Base-by-base conservation (phyloP, 2,888 invertebrate genomes). In the Aleiodes testaceus region DNA sequence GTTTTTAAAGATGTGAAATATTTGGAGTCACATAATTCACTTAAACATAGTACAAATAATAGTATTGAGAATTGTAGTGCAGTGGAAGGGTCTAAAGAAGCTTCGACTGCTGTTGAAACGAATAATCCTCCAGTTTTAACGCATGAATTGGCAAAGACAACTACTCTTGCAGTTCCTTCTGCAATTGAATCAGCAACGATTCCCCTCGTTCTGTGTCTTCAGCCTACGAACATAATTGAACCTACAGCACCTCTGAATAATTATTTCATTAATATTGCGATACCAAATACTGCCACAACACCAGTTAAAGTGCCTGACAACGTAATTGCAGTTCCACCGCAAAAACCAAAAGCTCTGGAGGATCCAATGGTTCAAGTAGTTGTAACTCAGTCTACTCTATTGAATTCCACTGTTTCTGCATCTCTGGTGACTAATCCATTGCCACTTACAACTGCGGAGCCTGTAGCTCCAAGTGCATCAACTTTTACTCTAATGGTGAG, bases 301-400 rank as follows among this genome's bases (percentile, higher is more conserved):
- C 5, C 26, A 26, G 26, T n/a, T 26, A n/a, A 53, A n/a, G 6
- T 20, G 2, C 16, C 18, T 50, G 11, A 11, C 5, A 50, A 18
- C 12, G 9, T 9, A 6, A 50, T 20, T 4, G 4, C n/a, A 42
- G n/a, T 16, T 11, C 47, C 44, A 12, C 63, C 44, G 22, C n/a
- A 18, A 20, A 63, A n/a, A 14, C 26, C 22, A 6, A 63, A 66
- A 67, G 72, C 70, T 7, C 69, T 72, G 18, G 75, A 72, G 30
- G 70, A 74, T 69, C 70, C 70, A 14, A 55, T 44, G 18, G 72
- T 74, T 1, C 50, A 72, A 6, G 45, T 73, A 14, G 59, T 52
- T 12, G 7, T 63, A 12, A 16, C 36, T 5, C 36, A 68, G 2
- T 61, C 75, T 6, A 30, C 72, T 12, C 1, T 26, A 1, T 66